phyloP scores from a whole-genome alignment of 2,888 invertebrate species.

The Morpho deidamia region DNA sequence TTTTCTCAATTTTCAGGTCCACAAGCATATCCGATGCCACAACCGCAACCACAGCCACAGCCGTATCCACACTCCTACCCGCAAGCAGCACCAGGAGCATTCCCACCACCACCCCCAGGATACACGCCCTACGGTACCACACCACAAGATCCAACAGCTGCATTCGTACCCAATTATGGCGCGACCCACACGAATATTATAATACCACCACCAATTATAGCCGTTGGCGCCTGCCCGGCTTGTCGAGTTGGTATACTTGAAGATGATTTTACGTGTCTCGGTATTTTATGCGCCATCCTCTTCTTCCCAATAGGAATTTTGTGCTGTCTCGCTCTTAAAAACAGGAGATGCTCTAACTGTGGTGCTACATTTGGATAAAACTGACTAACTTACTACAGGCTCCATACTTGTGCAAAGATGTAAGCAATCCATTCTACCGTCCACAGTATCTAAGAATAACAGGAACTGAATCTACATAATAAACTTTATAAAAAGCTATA shows the following conservation, averaged over 20 bases:
- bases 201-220: conserved; percentile 86
- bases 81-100: conserved; percentile 33
- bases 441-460: neutral
- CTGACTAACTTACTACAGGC: neutral
- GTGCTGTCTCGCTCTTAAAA: conserved; percentile 90
- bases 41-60: conserved; percentile 14
- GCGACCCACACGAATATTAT: conserved; percentile 74
- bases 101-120: conserved; percentile 75
- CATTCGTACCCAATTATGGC: conserved; percentile 79
- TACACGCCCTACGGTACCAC: conserved; percentile 69
- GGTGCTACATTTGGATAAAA: conserved; percentile 86
- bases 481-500: no score
- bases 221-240: conserved; percentile 92
- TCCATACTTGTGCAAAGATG: conserved; percentile 13
- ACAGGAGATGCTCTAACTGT: conserved; percentile 92
- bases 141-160: conserved; percentile 45
- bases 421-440: conserved; percentile 11
- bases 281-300: conserved; percentile 89
- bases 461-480: no score
- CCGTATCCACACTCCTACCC: conserved; percentile 19
- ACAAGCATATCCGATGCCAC: conserved; percentile 14
- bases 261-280: conserved; percentile 91
- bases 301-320: conserved; percentile 93
- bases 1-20: conserved; percentile 25
- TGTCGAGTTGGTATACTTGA: conserved; percentile 92